Evolutionary conservation across 2,888 invertebrate genomes (phyloP).

Genomic region (Agonopterix alstromeriana): DNA sequence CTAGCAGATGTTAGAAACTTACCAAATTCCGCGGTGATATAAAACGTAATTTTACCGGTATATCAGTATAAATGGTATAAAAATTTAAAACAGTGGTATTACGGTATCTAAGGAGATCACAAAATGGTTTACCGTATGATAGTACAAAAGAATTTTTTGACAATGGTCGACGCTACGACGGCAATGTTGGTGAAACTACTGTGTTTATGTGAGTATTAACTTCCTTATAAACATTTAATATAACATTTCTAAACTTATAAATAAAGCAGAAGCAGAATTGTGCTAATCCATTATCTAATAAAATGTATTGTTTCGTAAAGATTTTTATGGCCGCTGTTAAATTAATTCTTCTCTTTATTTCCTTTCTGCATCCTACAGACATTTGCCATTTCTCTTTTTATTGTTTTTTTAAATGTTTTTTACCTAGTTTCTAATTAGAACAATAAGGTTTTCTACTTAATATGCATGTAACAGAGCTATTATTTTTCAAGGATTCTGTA

Average conservation of each 20-base stretch:
- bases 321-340: no score
- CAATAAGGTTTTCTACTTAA: neutral
- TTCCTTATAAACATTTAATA: no score
- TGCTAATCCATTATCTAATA: no score
- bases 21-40: conserved; percentile 27
- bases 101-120: conserved; percentile 43
- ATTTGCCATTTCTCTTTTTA: no score
- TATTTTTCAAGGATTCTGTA: neutral
- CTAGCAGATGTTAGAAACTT: conserved; percentile 38
- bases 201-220: conserved; percentile 60
- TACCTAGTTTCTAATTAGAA: no score
- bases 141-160: conserved; percentile 37
- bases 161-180: conserved; percentile 33
- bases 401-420: no score
- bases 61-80: conserved; percentile 24
- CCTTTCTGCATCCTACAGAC: no score
- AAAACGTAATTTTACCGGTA: conserved; percentile 13
- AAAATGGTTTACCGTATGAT: conserved; percentile 40
- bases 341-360: no score
- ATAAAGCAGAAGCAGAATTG: no score
- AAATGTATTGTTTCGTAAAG: no score
- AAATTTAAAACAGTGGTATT: conserved; percentile 18
- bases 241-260: no score
- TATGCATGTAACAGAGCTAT: conserved; percentile 1
- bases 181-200: conserved; percentile 42